Evolutionary conservation across 2,113 vertebrate genomes (phyloP), one percentile per base, ranked within the genome.

Genomic region (Willisornis vidua): DNA sequence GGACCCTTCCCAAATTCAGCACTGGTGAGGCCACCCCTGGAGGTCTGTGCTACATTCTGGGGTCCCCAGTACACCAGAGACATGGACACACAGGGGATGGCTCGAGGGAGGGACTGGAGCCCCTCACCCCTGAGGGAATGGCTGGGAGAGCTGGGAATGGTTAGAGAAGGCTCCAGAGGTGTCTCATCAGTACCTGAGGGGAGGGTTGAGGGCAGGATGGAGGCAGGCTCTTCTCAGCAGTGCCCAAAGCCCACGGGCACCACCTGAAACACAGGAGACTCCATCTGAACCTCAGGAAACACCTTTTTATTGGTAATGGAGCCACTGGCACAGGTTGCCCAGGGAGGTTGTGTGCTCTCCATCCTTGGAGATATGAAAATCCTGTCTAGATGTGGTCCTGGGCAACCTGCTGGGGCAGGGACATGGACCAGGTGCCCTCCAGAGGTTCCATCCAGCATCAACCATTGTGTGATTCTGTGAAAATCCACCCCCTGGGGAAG

Each of bases 351-450:
- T n/a, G 31, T 39, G 17, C 25, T 49, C 31, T 51, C 37, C 19
- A 16, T 24, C 41, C 39, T 6, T 22, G 45, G 59, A 31, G 51
- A 6, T 5, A 16, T 1, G 16, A 31, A 16, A 55, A 59, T 1
- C 6, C 39, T 11, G 2, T 3, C 29, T 4, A 2, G 33, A 6
- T 2, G 0, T 4, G 8, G 45, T 6, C 45, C 58, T 10, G 29
- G 20, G 15, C 45, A 25, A 3, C 16, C 26, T 61, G 17, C 61
- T 55, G 73, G 59, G 49, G 54, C 31, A 41, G 49, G 45, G n/a
- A 4, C 2, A 3, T 7, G 57, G n/a, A 22, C 25, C 28, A 31
- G 67, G 1, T 49, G 67, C 46, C 24, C 17, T 91, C 66, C 51
- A 62, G 84, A 52, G 61, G 29, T 58, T 57, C 51, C n/a, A 52